phyloP scores from a whole-genome alignment of 2,113 vertebrate genomes.

The Protobothrops flavoviridis region DNA sequence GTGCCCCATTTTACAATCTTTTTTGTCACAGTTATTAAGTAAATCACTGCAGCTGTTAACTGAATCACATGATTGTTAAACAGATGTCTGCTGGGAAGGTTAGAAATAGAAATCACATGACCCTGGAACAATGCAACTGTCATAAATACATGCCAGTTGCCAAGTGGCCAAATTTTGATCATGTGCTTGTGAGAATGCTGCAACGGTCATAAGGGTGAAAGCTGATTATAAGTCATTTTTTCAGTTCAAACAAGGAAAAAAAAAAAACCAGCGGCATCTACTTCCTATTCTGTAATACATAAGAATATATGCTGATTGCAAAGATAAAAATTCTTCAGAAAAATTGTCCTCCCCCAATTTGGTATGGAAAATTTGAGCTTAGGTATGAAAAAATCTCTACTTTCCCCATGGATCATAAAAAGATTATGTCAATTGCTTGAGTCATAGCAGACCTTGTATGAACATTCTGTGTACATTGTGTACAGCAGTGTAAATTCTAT shows the following conservation, averaged over 20 bases:
- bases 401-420: not conserved
- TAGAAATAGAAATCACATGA: too few relatives aligned
- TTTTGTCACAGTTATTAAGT: too few relatives aligned
- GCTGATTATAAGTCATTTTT: too few relatives aligned
- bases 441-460: not conserved
- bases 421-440: not conserved
- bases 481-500: not conserved
- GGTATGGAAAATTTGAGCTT: not conserved
- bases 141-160: too few relatives aligned
- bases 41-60: too few relatives aligned
- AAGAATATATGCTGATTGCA: not conserved
- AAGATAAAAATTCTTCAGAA: not conserved
- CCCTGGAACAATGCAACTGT: too few relatives aligned
- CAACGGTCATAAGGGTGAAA: too few relatives aligned
- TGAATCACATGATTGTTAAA: too few relatives aligned
- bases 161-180: too few relatives aligned
- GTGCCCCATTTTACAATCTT: too few relatives aligned
- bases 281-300: not conserved
- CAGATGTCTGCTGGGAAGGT: too few relatives aligned
- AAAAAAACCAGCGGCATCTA: not conserved
- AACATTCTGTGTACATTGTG: not conserved
- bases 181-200: too few relatives aligned
- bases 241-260: not conserved
- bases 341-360: not conserved
- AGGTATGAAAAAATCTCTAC: not conserved